Base-by-base conservation (phyloP, 2,888 invertebrate genomes). In the Hetaerina titia region DNA sequence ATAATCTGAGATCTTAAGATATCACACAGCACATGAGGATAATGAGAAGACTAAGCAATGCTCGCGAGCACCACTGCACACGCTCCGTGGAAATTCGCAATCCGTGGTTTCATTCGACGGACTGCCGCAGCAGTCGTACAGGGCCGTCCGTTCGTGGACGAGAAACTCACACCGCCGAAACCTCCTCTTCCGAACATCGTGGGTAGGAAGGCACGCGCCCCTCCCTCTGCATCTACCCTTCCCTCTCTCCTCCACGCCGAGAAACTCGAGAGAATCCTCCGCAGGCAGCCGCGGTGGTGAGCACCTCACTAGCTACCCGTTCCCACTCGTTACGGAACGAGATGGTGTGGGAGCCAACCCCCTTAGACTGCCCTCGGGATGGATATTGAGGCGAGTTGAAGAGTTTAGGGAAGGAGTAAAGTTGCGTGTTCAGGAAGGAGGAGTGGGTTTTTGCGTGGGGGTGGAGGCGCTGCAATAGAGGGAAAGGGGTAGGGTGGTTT, bases 391-490 rank as follows among this genome's bases (percentile, higher is more conserved):
- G 45, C 45, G 90, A 63, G 63, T 90, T 25, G 60, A 58, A 25
- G 63, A 90, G 90, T 69, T 69, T n/a, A 11, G 64, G 25, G 90
- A 25, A 45, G 90, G 60, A 15, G 90, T 13, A 64, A 90, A 90
- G 90, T 90, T 90, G 90, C 58, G 31, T 90, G 58, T 90, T 25
- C 58, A 25, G 9, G 25, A 25, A 64, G 63, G 63, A 22, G n/a
- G 22, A 22, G 17, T 69, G 69, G 69, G 19, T 69, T 17, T 69
- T 22, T 25, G 90, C 58, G 19, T 69, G n/a, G 69, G 69, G n/a
- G 69, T 19, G 69, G 69, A 19, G 13, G 7, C 69, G 7, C 7
- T 19, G 69, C 1, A 13, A 22, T 69, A 6, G 88, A 45, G 81
- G 56, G 87, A 4, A 5, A 31, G 87, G 56, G 87, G 87, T 31